Conservation (phyloP, 2,797 vertebrate species). For the Malurus leucopterus region DNA sequence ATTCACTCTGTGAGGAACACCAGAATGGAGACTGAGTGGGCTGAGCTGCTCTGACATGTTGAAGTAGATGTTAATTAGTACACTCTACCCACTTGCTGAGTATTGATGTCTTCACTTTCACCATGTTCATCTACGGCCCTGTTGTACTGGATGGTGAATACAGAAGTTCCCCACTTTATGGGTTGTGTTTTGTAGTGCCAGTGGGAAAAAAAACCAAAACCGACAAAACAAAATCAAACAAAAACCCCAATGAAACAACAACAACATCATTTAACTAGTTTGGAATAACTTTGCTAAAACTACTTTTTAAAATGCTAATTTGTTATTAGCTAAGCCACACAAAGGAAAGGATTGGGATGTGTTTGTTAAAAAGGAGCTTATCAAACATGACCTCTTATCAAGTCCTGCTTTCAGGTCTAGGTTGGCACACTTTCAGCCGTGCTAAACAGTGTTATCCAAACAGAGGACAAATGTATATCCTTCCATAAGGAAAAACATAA, state of each 20-base stretch:
- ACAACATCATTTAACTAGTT: background rate
- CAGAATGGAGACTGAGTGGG: background rate
- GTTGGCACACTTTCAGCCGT: background rate
- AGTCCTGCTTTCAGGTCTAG: background rate
- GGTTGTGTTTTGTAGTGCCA: rapidly evolving
- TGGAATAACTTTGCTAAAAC: background rate
- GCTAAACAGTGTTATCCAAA: background rate
- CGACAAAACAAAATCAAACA: no score
- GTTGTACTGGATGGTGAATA: background rate
- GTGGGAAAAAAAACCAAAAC: background rate
- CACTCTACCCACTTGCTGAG: background rate
- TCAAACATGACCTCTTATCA: background rate
- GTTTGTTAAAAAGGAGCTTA: background rate
- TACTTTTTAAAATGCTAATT: background rate
- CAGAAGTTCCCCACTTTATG: background rate
- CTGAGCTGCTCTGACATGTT: background rate
- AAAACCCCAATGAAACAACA: background rate
- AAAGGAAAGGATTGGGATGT: background rate
- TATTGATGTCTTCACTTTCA: background rate
- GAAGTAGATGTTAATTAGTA: background rate
- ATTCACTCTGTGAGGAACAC: background rate
- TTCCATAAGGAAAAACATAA: background rate
- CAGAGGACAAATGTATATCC: background rate
- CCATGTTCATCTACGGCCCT: background rate
- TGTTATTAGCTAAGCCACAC: background rate